Evolutionary conservation across 2,797 vertebrate genomes (phyloP).

Genomic region (Carapus acus): DNA sequence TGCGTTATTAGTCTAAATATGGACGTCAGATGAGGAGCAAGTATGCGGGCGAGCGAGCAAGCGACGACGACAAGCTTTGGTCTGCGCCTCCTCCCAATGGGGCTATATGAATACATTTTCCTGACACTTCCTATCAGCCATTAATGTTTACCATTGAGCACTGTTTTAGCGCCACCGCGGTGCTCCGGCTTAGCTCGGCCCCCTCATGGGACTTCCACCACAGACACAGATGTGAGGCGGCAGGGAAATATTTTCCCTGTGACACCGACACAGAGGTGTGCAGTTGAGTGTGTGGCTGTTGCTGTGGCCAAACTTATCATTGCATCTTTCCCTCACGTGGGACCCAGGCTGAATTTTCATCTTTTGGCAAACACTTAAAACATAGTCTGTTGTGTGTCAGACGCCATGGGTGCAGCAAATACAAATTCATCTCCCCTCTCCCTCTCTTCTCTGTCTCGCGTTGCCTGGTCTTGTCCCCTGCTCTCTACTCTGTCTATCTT

Average conservation of each 20-base stretch:
- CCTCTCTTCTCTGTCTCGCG: slow-evolving; percentile 72
- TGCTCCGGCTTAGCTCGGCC: slow-evolving; percentile 73
- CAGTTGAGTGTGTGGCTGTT: slow-evolving; percentile 79
- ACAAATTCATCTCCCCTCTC: slow-evolving; percentile 88
- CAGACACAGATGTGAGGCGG: slow-evolving; percentile 78
- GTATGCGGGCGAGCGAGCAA: too few species aligned
- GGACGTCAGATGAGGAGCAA: slow-evolving; percentile 54
- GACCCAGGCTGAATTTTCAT: slow-evolving; percentile 94
- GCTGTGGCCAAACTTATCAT: too few species aligned
- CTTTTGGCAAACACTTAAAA: slow-evolving; percentile 98
- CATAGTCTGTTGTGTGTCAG: slow-evolving; percentile 92
- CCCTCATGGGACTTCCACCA: slow-evolving; percentile 86
- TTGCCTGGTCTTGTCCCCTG: slow-evolving; percentile 18
- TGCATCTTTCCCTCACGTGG: slow-evolving; percentile 84
- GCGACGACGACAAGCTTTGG: slow-evolving; percentile 41
- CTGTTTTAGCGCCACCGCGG: slow-evolving; percentile 78
- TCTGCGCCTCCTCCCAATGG: slow-evolving; percentile 51
- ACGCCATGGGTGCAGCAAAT: slow-evolving; percentile 92
- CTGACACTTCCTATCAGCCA: slow-evolving; percentile 69
- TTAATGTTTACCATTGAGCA: slow-evolving; percentile 92
- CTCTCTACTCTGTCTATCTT: slow-evolving; percentile 55
- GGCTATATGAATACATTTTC: slow-evolving; percentile 66
- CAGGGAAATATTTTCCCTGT: slow-evolving; percentile 77
- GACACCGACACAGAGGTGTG: slow-evolving; percentile 68
- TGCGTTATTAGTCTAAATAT: slow-evolving; percentile 60